Base-by-base conservation (phyloP, 2,888 invertebrate genomes). In the Pseudococcus longispinus region DNA sequence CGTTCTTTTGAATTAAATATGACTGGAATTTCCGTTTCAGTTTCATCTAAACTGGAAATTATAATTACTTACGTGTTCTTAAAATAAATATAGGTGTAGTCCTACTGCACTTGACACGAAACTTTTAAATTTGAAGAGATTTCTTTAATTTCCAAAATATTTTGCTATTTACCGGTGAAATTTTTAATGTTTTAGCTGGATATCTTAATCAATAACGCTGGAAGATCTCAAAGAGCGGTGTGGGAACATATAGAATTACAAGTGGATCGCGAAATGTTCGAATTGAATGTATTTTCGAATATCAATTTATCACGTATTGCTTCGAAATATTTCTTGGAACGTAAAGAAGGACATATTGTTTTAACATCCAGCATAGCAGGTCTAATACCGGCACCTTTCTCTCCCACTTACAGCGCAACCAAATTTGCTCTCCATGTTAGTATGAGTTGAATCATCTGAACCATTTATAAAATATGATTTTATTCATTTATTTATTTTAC, bases 201-300 rank as follows among this genome's bases (percentile, higher is more conserved):
- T 90, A 93, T 96, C 87, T 91, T 96, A 55, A 93, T 96, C 0
- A 95, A 95, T 90, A 96, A 96, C 91, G 96, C 96, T 1, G 96
- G 96, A 0, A 91, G 95, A 87, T 95, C 95, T 9, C 96, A 96
- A 90, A 91, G 96, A 88, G 95, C 95, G 0, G 89, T 90, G 26
- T 96, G 95, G 94, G 94, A 94, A 88, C 92, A 94, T 0, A 95
- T 94, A 80, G 93, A 94, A 0, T 88, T 95, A 0, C 90, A 91
- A 70, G 96, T 96, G 0, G 96, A 97, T 90, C 92, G 92, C 80
- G 93, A 95, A 88, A 91, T 96, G 89, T 95, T 96, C 90, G 94
- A 96, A 51, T 90, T 96, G 87, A 96, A 97, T 90, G 95, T 96
- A 0, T 94, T 96, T 88, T 92, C 94, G 0, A 92, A 94, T 6